These are phyloP conservation scores for Cryptotermes secundus DNA, from an alignment of 1,140 invertebrate genomes.

Conservation along the genomic window DNA sequence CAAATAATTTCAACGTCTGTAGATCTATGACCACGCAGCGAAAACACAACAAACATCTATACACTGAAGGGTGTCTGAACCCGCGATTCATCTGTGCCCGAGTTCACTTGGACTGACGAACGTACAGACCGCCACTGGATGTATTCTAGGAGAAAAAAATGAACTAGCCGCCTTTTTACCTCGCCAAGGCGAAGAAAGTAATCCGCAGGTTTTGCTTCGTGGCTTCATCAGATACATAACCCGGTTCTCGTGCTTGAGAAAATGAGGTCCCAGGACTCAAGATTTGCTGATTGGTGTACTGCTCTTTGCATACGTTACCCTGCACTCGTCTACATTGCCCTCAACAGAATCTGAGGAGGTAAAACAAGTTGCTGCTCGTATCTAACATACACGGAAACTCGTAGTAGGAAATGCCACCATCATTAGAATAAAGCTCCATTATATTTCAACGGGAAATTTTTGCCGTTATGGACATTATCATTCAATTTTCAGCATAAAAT, in stretches of 20 bases:
- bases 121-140: background rate
- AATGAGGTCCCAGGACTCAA: background rate
- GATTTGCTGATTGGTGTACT: background rate
- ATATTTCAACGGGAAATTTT: too few species aligned
- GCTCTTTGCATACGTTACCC: too few species aligned
- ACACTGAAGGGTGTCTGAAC: too few species aligned
- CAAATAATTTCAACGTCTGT: too few species aligned
- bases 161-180: background rate
- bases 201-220: background rate
- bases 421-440: too few species aligned
- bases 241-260: background rate
- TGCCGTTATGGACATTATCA: too few species aligned
- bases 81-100: too few species aligned
- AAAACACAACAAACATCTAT: too few species aligned
- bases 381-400: background rate
- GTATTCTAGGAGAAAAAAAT: background rate
- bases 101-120: too few species aligned
- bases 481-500: too few species aligned
- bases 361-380: background rate
- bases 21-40: too few species aligned
- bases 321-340: background rate
- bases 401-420: too few species aligned
- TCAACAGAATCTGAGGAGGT: background rate
- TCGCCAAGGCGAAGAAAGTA: background rate
- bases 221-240: constrained; percentile 10